These are phyloP conservation scores for Chrysogorgia sp. DNA, from an alignment of 92 coral and sea anemone genomes.

Conservation along the genomic window DNA sequence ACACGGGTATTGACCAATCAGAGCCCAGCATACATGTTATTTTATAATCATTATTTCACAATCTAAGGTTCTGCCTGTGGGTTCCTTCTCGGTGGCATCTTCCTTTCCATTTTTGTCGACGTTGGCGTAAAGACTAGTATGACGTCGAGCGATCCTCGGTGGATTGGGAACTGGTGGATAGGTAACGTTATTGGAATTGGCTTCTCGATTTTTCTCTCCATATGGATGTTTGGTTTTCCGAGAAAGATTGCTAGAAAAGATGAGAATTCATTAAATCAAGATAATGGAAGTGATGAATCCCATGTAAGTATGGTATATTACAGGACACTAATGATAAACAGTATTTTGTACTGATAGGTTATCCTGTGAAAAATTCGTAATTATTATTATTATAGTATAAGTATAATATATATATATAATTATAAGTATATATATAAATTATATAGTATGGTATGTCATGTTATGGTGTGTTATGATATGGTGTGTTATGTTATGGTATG, in stretches of 20 bases:
- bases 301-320: constrained; percentile 9
- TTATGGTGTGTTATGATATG: no score
- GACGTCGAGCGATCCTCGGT: constrained; percentile 41
- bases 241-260: constrained; percentile 41
- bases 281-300: constrained; percentile 34
- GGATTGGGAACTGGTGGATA: constrained; percentile 65
- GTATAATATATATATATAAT: neutral
- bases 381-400: no score
- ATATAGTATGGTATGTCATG: no score
- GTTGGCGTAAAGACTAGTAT: constrained; percentile 35
- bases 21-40: no score
- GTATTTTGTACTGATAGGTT: neutral
- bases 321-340: neutral
- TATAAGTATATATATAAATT: no score
- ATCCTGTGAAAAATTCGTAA: neutral
- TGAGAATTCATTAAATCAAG: neutral
- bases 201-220: constrained; percentile 60
- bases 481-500: no score
- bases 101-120: constrained; percentile 57
- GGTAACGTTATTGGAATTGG: constrained; percentile 52
- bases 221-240: constrained; percentile 69
- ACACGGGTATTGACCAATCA: no score
- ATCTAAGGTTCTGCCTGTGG: constrained; percentile 34
- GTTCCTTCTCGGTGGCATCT: constrained; percentile 37
- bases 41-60: neutral